These are phyloP conservation scores for Philonicus albiceps DNA, from an alignment of 2,888 invertebrate species.

Conservation along the genomic window DNA sequence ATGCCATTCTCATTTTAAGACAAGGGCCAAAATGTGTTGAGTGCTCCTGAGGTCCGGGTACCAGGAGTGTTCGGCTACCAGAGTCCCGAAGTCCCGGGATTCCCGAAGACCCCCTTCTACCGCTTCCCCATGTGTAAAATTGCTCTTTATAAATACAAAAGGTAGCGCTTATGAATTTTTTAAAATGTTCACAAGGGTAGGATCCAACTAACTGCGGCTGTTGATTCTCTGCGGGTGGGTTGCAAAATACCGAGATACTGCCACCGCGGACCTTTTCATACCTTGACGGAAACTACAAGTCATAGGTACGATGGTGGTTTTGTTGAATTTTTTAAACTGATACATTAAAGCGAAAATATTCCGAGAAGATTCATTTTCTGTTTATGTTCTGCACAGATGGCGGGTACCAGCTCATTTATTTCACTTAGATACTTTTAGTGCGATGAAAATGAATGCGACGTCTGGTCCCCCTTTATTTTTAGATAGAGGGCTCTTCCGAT, in stretches of 20 bases:
- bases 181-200: slow-evolving; percentile 20
- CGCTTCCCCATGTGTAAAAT: slow-evolving; percentile 25
- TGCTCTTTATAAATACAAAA: slow-evolving; percentile 32
- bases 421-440: slow-evolving; percentile 1
- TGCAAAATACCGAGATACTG: not conserved
- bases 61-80: not conserved
- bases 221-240: not conserved
- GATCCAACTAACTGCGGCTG: not conserved
- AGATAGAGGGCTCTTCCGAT: not conserved
- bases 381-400: not conserved
- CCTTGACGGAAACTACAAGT: not conserved
- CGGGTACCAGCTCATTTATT: not conserved
- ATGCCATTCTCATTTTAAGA: not conserved
- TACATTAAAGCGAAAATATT: not conserved
- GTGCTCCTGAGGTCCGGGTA: not conserved
- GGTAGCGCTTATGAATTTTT: slow-evolving; percentile 34
- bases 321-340: not conserved
- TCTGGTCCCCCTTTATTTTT: not conserved
- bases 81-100: not conserved
- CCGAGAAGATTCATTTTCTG: not conserved
- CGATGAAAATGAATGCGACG: not conserved
- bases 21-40: not conserved
- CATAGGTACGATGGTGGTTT: not conserved
- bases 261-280: not conserved
- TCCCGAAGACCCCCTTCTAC: not conserved